These are phyloP conservation scores for Cataglyphis hispanica DNA, from an alignment of 1,140 invertebrate species.

Conservation along the genomic window DNA sequence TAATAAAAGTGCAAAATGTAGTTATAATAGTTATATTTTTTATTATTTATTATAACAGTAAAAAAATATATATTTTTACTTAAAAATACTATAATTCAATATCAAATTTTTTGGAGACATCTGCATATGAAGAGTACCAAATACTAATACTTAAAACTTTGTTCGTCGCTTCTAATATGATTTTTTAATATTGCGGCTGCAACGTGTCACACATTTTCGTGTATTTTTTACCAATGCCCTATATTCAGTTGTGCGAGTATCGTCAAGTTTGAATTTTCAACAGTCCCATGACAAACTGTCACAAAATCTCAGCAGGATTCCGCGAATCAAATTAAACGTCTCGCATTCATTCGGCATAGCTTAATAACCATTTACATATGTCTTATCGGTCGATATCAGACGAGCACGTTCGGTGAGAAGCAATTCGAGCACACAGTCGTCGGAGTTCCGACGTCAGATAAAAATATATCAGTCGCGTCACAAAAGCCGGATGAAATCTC, in stretches of 20 bases:
- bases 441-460: conserved; percentile 46
- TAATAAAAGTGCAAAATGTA: not conserved
- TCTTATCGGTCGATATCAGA: conserved; percentile 41
- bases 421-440: conserved; percentile 11
- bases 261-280: not conserved
- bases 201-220: not conserved
- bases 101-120: not conserved
- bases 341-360: not conserved
- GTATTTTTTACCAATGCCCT: not conserved
- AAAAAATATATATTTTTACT: not conserved
- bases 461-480: conserved; percentile 57
- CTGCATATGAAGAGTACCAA: not conserved
- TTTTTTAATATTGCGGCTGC: conserved; percentile 1
- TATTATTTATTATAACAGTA: conserved; percentile 9
- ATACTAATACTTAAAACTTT: conserved; percentile 2
- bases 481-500: conserved; percentile 58
- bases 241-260: not conserved
- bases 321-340: not conserved
- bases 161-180: not conserved
- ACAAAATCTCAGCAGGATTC: not conserved
- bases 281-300: not conserved
- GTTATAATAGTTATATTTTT: conserved; percentile 1
- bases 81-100: not conserved
- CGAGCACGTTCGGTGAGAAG: not conserved
- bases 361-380: conserved; percentile 43